A percentile compares a stretch with the other conserved stretches of the same genome.
Evolutionary conservation across 2,113 vertebrate species (phyloP).

Genomic region (Gambusia holbrooki): DNA sequence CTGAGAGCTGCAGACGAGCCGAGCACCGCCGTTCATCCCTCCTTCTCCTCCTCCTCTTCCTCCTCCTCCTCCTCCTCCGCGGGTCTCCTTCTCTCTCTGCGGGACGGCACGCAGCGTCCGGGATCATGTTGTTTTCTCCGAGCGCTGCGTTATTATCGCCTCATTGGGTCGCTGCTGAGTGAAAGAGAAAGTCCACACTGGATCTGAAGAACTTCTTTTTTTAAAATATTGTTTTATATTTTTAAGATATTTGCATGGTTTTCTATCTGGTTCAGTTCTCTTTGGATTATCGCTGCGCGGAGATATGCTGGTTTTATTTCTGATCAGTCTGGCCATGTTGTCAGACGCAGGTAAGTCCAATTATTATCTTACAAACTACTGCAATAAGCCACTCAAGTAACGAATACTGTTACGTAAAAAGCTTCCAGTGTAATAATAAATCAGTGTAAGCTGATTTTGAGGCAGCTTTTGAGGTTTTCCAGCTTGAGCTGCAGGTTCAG

Average conservation of each 20-base stretch:
- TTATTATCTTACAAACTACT: neutral
- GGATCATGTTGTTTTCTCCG: slow-evolving; percentile 51
- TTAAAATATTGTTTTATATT: no score
- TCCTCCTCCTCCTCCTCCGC: neutral
- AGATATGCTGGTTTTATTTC: slow-evolving; percentile 60
- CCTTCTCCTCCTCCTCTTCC: neutral
- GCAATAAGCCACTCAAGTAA: neutral
- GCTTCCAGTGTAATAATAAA: slow-evolving; percentile 8
- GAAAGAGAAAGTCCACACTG: slow-evolving; percentile 68
- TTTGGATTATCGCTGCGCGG: slow-evolving; percentile 33
- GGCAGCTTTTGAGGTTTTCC: slow-evolving; percentile 13
- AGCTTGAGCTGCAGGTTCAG: slow-evolving; percentile 23
- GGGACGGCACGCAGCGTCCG: slow-evolving; percentile 51
- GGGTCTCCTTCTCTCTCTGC: slow-evolving; percentile 23
- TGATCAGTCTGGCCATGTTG: slow-evolving; percentile 51
- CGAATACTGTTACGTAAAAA: neutral
- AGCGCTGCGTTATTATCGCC: slow-evolving; percentile 38
- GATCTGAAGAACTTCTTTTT: slow-evolving; percentile 43
- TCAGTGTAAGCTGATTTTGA: slow-evolving; percentile 12
- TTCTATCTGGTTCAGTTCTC: neutral
- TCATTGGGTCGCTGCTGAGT: slow-evolving; percentile 63
- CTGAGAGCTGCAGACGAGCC: slow-evolving; percentile 51
- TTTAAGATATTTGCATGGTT: slow-evolving; percentile 28
- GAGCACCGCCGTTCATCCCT: slow-evolving; percentile 22
- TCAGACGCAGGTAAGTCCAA: slow-evolving; percentile 71